Evolutionary conservation across 2,113 vertebrate species (phyloP).

Genomic region (Hyla sarda): DNA sequence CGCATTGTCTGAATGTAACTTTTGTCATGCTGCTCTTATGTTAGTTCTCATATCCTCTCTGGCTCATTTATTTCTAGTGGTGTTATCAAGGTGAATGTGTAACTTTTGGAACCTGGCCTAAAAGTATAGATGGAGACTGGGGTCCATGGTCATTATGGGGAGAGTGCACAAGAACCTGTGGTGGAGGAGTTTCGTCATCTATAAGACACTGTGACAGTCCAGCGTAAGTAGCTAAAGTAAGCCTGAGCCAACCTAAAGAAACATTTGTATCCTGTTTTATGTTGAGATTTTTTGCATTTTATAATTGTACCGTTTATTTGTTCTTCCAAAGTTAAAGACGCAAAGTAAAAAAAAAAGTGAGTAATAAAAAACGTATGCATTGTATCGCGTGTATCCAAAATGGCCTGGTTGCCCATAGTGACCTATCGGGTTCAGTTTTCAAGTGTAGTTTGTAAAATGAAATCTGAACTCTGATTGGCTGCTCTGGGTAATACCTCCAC

Average conservation of each 20-base stretch:
- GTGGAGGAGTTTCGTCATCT: constrained; percentile 96
- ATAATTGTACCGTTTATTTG: background rate
- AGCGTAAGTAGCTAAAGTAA: constrained; percentile 99
- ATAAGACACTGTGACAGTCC: constrained; percentile 99
- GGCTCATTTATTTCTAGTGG: constrained; percentile 82
- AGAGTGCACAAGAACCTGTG: constrained; percentile 97
- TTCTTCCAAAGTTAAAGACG: background rate
- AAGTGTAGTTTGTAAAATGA: background rate
- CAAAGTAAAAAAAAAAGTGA: background rate
- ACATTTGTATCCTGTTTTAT: constrained; percentile 68
- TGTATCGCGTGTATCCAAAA: background rate
- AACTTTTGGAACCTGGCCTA: constrained; percentile 93
- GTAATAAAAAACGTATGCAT: background rate
- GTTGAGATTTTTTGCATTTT: constrained; percentile 30
- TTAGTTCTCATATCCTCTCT: constrained; percentile 71
- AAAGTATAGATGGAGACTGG: constrained; percentile 92
- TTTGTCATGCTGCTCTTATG: constrained; percentile 67
- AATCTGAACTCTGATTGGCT: background rate
- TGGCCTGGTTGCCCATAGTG: background rate
- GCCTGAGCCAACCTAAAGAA: constrained; percentile 88
- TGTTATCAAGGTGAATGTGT: constrained; percentile 98
- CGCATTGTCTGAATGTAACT: background rate
- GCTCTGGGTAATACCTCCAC: background rate
- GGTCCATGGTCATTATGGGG: constrained; percentile 95
- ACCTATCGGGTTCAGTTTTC: background rate